Evolutionary conservation across 1,140 invertebrate genomes (phyloP).

Genomic region (Lysiphlebus fabarum): DNA sequence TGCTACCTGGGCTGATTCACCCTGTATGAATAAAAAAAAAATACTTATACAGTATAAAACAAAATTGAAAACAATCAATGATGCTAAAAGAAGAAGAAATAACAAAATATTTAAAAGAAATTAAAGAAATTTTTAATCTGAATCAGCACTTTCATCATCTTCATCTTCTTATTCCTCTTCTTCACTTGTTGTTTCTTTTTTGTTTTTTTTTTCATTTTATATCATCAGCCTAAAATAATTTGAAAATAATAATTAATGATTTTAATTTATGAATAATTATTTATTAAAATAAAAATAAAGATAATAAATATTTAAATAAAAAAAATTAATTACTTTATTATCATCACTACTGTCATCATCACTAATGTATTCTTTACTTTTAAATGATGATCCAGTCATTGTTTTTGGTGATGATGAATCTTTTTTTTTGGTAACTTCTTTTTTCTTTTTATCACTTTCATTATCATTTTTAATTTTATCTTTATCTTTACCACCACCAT

Average conservation of each 20-base stretch:
- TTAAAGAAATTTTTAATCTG: slow-evolving; percentile 48
- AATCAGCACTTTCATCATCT: slow-evolving; percentile 40
- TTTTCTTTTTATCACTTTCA: slow-evolving; percentile 55
- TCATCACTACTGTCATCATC: slow-evolving; percentile 66
- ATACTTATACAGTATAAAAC: too few species aligned
- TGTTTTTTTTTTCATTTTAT: slow-evolving; percentile 33
- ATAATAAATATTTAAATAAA: too few species aligned
- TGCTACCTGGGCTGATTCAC: too few species aligned
- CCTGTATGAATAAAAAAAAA: too few species aligned
- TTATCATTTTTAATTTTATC: slow-evolving; percentile 50
- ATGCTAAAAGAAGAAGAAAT: slow-evolving; percentile 12
- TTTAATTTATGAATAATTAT: slow-evolving; percentile 8
- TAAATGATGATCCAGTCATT: slow-evolving; percentile 62
- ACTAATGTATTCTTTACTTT: slow-evolving; percentile 89
- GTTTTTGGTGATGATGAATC: slow-evolving; percentile 48
- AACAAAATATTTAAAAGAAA: slow-evolving; percentile 38
- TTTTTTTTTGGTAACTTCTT: slow-evolving; percentile 43
- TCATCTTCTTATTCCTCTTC: slow-evolving; percentile 49
- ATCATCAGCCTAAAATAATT: slow-evolving; percentile 28
- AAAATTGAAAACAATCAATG: neutral
- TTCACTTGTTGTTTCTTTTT: slow-evolving; percentile 36
- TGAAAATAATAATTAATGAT: too few species aligned
- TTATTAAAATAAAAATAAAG: too few species aligned
- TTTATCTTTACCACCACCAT: slow-evolving; percentile 59
- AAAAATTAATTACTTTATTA: slow-evolving; percentile 33